Percentiles rank a stretch among this genome's conserved stretches.
phyloP scores from a whole-genome alignment of 2,888 invertebrate species.

The Crioceris asparagi region DNA sequence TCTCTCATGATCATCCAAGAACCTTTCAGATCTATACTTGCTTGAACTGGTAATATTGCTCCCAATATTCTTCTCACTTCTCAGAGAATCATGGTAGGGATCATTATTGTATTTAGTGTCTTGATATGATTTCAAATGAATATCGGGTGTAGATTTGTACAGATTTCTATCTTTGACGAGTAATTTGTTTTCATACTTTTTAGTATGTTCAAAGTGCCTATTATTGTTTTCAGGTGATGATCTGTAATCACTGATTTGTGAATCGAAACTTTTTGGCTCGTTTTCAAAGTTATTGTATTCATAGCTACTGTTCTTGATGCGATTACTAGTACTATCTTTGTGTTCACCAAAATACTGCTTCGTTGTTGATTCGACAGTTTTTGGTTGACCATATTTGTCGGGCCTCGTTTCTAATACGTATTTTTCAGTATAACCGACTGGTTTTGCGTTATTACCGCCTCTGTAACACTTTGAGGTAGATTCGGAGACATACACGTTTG shows the following conservation, averaged over 20 bases:
- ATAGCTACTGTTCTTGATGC: conserved; percentile 14
- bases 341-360: conserved; percentile 36
- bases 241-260: conserved; percentile 47
- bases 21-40: conserved; percentile 34
- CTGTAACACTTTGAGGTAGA: conserved; percentile 45
- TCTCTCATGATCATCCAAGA: conserved; percentile 38
- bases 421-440: conserved; percentile 43
- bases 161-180: conserved; percentile 39
- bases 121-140: conserved; percentile 43
- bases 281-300: conserved; percentile 37
- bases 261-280: conserved; percentile 60
- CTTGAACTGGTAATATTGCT: conserved; percentile 28
- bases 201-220: conserved; percentile 32
- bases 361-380: conserved; percentile 37
- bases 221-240: conserved; percentile 52
- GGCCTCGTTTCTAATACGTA: conserved; percentile 42
- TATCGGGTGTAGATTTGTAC: conserved; percentile 53
- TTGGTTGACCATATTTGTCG: conserved; percentile 40
- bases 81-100: conserved; percentile 50
- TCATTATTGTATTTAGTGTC: conserved; percentile 28
- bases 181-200: conserved; percentile 29
- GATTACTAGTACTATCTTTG: conserved; percentile 16
- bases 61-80: conserved; percentile 45
- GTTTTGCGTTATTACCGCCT: conserved; percentile 45
- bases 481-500: conserved; percentile 43